Evolutionary conservation across 2,888 invertebrate genomes (phyloP).

Genomic region (Pseudococcus jackbeardsleyi): DNA sequence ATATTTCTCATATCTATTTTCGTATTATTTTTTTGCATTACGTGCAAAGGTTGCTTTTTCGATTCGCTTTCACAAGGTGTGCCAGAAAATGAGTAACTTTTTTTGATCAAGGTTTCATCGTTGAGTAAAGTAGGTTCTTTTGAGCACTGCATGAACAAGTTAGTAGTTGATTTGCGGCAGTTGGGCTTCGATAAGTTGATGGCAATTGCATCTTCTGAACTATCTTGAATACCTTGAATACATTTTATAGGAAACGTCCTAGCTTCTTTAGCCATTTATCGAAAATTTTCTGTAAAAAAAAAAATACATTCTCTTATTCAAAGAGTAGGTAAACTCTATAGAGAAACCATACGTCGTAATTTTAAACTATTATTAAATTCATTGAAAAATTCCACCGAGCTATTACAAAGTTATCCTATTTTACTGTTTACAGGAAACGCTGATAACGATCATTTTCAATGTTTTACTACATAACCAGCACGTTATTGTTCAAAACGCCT

Average conservation of each 20-base stretch:
- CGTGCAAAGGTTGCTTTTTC: neutral
- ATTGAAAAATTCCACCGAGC: conserved; percentile 4
- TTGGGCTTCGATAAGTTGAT: neutral
- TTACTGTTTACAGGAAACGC: conserved; percentile 15
- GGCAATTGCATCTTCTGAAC: neutral
- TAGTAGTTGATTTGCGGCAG: neutral
- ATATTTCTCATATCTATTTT: neutral
- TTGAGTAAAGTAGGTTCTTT: neutral
- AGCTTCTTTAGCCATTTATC: conserved; percentile 1
- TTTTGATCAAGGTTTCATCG: neutral
- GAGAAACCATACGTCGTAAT: neutral
- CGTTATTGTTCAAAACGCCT: conserved; percentile 45
- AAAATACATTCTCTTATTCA: neutral
- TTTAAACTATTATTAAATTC: neutral
- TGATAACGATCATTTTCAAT: conserved; percentile 42
- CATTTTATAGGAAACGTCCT: neutral
- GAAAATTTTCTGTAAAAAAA: neutral
- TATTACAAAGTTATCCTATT: conserved; percentile 41
- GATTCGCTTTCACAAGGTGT: neutral
- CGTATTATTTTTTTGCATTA: neutral
- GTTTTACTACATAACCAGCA: conserved; percentile 34
- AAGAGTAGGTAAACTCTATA: neutral
- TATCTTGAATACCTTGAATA: neutral
- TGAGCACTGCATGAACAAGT: neutral
- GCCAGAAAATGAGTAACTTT: neutral